These are phyloP conservation scores for Phortica variegata DNA, from an alignment of 1,140 invertebrate genomes.

Conservation along the genomic window DNA sequence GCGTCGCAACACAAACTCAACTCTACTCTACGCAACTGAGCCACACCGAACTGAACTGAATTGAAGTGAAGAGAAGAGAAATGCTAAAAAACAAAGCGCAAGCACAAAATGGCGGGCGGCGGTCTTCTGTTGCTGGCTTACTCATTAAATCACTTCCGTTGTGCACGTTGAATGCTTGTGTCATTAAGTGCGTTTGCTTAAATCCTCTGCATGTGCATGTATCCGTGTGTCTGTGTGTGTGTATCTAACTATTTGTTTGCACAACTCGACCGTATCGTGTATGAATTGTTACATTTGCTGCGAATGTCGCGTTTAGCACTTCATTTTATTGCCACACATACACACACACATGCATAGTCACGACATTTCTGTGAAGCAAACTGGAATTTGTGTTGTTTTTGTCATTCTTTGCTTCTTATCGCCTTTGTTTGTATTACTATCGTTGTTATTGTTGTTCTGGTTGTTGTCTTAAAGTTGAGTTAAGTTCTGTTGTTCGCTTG, in stretches of 20 bases:
- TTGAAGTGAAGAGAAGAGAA: too few relatives aligned
- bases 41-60: too few relatives aligned
- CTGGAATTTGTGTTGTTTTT: too few relatives aligned
- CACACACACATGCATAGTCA: too few relatives aligned
- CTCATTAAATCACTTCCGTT: conserved; percentile 45
- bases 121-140: conserved; percentile 28
- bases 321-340: conserved; percentile 2
- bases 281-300: conserved; percentile 21
- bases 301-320: conserved; percentile 6
- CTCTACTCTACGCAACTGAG: too few relatives aligned
- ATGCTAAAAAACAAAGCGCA: too few relatives aligned
- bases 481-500: background rate
- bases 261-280: too few relatives aligned
- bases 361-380: too few relatives aligned
- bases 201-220: conserved; percentile 14
- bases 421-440: background rate
- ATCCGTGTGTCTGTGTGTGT: conserved; percentile 10
- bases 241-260: too few relatives aligned
- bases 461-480: conserved; percentile 4
- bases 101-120: conserved; percentile 18
- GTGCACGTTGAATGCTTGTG: conserved; percentile 32
- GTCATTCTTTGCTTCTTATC: background rate
- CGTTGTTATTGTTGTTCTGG: background rate
- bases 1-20: too few relatives aligned
- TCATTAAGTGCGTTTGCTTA: conserved; percentile 35